Evolutionary conservation across 2,113 vertebrate genomes (phyloP), one percentile per base, ranked within the genome.

Genomic region (Passer domesticus): DNA sequence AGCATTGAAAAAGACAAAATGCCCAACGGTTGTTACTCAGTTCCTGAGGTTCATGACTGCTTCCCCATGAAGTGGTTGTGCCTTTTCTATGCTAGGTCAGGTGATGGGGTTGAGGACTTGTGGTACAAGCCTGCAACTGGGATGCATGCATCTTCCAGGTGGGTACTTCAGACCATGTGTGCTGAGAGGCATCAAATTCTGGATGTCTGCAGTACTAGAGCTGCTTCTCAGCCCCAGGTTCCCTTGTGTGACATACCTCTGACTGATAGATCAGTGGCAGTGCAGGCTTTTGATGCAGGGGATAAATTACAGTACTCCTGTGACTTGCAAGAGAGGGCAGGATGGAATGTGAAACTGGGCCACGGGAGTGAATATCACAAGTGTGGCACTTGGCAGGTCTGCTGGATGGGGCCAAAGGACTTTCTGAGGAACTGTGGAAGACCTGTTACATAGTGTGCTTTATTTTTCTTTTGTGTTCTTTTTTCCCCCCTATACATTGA

Each of bases 221-320:
- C 35, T 39, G 33, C 62, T 75, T 62, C 46, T 82, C 27, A 94
- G 46, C 28, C 25, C 19, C 13, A 31, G 39, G 28, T 59, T 66
- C 30, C 46, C 19, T 4, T 9, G 4, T 1, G 0, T 53, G 56
- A 31, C 1, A 2, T 25, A n/a, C 5, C 18, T 58, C 72, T 83
- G 33, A 37, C 17, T 20, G 58, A 19, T 0, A 37, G 1, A 21
- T 44, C 30, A 35, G 68, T 11, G 20, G n/a, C 37, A 74, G 12
- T 21, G 66, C 12, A 28, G 50, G 37, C 15, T 68, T 69, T 33
- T 44, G 33, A 9, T 52, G 44, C 35, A 70, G 60, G 18, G 56
- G 11, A 46, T 35, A 70, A 75, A 22, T n/a, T 7, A 59, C 10
- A 55, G 3, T 35, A 17, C 12, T 46, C 35, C 22, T 1, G 0